Evolutionary conservation across 2,888 invertebrate species (phyloP).

Genomic region (Perizoma affinitatum): DNA sequence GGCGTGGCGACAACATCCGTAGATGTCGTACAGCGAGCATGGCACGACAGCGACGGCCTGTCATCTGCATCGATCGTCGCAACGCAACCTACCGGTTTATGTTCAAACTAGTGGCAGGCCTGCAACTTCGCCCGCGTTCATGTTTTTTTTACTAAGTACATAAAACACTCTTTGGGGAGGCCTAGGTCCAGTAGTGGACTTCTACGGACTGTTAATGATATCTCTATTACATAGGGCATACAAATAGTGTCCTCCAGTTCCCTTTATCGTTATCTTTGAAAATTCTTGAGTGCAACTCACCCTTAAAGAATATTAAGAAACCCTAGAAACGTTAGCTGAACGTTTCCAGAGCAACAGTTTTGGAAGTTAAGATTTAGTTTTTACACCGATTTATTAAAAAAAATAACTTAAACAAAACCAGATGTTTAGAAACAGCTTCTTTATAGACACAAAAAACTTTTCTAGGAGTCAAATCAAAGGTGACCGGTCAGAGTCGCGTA

Average conservation of each 20-base stretch:
- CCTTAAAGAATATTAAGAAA: too few relatives aligned
- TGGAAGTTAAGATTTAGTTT: too few relatives aligned
- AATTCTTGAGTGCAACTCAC: too few relatives aligned
- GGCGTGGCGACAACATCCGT: constrained; percentile 52
- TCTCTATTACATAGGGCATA: background rate
- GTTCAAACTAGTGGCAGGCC: constrained; percentile 9
- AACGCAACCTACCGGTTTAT: constrained; percentile 41
- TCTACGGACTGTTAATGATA: too few relatives aligned
- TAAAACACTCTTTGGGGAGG: too few relatives aligned
- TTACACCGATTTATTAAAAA: too few relatives aligned
- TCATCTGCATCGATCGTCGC: constrained; percentile 36
- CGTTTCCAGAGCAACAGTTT: too few relatives aligned
- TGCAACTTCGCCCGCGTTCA: background rate
- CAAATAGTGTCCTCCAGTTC: background rate
- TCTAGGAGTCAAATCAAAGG: constrained; percentile 32
- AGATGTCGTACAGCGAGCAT: constrained; percentile 52
- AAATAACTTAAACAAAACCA: too few relatives aligned
- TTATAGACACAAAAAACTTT: constrained; percentile 2
- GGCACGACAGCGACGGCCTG: constrained; percentile 50
- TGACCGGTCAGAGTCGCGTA: constrained; percentile 53
- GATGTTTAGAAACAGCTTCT: too few relatives aligned
- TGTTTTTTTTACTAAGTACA: background rate
- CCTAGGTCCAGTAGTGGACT: too few relatives aligned
- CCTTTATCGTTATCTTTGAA: too few relatives aligned
- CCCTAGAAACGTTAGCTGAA: too few relatives aligned